A percentile compares a stretch with the other conserved stretches of the same genome.
Conservation (phyloP, 2,797 vertebrate species). For the Squalus acanthias region DNA sequence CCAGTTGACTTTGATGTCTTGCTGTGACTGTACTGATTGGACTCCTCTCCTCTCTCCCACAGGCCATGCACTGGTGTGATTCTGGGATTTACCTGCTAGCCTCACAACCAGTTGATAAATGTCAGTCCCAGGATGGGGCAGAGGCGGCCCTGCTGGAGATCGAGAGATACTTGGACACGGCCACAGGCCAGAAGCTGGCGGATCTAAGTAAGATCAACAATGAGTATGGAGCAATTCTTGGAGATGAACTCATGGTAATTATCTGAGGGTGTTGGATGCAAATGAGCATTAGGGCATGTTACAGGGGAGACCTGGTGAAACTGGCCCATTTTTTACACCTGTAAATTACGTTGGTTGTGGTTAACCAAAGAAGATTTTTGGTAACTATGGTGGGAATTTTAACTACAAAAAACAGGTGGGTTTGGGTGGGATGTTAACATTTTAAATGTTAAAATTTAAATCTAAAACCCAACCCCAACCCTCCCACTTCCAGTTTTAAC, state of each 20-base stretch:
- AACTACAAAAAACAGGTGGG: no score
- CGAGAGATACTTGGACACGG: slow-evolving; percentile 80
- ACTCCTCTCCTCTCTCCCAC: neutral
- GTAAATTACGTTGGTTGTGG: neutral
- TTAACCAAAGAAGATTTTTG: neutral
- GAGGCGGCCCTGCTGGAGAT: slow-evolving; percentile 89
- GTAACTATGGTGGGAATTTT: neutral
- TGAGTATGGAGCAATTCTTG: slow-evolving; percentile 79
- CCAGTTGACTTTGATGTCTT: neutral
- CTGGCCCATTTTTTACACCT: neutral
- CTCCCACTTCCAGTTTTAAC: no score
- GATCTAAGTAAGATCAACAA: slow-evolving; percentile 68
- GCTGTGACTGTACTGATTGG: neutral
- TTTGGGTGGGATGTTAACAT: no score
- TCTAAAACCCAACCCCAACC: no score
- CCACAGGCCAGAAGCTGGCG: slow-evolving; percentile 69
- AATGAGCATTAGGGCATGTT: neutral
- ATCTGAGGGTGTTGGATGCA: neutral
- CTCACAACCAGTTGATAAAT: slow-evolving; percentile 91
- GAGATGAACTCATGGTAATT: slow-evolving; percentile 74
- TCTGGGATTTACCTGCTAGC: slow-evolving; percentile 92
- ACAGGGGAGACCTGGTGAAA: neutral
- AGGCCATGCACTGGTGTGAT: slow-evolving; percentile 88
- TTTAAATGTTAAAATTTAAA: no score
- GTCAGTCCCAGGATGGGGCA: slow-evolving; percentile 92